Evolutionary conservation across 2,113 vertebrate species (phyloP), one percentile per base, ranked within the genome.

Genomic region (Macaca mulatta): DNA sequence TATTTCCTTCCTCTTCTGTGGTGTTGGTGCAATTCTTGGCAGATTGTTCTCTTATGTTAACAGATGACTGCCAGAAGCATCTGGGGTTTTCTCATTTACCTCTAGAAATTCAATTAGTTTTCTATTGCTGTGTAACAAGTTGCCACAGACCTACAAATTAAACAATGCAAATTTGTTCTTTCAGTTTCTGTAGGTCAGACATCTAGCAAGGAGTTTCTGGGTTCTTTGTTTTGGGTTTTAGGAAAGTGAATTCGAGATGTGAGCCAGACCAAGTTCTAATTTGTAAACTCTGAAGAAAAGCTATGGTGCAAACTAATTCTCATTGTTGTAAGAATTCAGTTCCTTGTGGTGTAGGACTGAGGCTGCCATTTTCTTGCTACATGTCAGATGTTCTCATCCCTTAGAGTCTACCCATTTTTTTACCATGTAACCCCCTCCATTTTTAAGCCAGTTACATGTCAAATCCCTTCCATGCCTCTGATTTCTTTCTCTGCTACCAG

Each of bases 41-140:
- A 77, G 55, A 83, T 27, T 67, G 20, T 45, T 52, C 23, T 17
- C 17, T 85, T 50, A 18, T 57, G 80, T 85, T 84, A 38, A 95
- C 48, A 90, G 72, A 69, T 78, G 94, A 50, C 72, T 70, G 12
- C 70, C 32, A 48, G 57, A 84, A 77, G 82, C 79, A 57, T 84
- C 82, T 69, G 48, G 59, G 16, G 48, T 32, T 85, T 32, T 85
- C 57, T 90, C 48, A 85, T 90, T 90, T 78, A 77, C 80, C 52
- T 84, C 32, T 78, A 78, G 70, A 78, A 85, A 32, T 84, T 69
- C 69, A 69, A 64, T 94, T 75, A 78, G 38, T 90, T 95, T 90
- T 85, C 81, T 78, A 48, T 78, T 85, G 59, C 70, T 95, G 17
- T 78, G 32, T 59, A 48, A 84, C 38, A 38, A 90, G 77, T 90